Evolutionary conservation across 1,140 invertebrate species (phyloP).

Genomic region (Drosophila mojavensis): DNA sequence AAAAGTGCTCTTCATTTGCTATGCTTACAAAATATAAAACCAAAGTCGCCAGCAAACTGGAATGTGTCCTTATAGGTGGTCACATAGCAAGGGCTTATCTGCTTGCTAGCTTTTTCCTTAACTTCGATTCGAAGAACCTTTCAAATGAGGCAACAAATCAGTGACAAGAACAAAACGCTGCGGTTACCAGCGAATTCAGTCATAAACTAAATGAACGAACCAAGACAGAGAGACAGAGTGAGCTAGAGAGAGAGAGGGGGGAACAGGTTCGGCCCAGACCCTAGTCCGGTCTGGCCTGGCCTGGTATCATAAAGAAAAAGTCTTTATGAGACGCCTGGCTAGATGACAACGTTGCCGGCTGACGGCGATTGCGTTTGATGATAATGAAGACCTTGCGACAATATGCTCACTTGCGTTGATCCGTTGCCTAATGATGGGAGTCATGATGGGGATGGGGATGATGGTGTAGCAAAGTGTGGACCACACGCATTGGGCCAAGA

Average conservation of each 20-base stretch:
- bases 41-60: neutral
- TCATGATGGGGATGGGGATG: neutral
- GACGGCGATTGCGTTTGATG: conserved; percentile 60
- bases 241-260: neutral
- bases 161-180: conserved; percentile 40
- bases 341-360: conserved; percentile 27
- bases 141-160: conserved; percentile 58
- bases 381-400: conserved; percentile 66
- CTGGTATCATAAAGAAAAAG: conserved; percentile 58
- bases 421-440: conserved; percentile 33
- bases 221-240: too few species aligned
- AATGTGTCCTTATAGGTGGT: neutral
- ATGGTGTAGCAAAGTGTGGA: conserved; percentile 1
- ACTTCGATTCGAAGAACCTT: conserved; percentile 24
- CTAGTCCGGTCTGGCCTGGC: neutral
- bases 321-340: conserved; percentile 62
- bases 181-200: conserved; percentile 40
- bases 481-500: conserved; percentile 24
- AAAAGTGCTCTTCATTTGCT: too few species aligned
- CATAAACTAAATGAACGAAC: conserved; percentile 63
- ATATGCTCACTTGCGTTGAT: conserved; percentile 51
- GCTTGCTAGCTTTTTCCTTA: neutral
- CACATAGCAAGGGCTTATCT: conserved; percentile 2
- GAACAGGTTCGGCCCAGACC: neutral
- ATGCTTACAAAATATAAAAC: too few species aligned